Conservation (phyloP, 2,888 invertebrate species). For the Hesperia comma region DNA sequence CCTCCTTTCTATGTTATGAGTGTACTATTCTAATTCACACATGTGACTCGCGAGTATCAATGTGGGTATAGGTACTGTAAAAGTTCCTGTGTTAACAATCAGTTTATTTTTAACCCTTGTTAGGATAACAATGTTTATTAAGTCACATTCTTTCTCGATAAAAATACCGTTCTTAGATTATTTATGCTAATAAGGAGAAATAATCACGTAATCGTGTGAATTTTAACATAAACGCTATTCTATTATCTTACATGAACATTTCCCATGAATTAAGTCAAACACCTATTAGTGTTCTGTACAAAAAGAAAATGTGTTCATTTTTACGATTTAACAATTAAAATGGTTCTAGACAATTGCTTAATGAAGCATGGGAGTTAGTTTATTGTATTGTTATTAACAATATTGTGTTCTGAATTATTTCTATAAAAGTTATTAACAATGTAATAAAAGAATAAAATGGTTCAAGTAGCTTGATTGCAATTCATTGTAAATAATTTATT, state of each 20-base stretch:
- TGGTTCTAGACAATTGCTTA: constrained; percentile 7
- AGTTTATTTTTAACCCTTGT: not conserved
- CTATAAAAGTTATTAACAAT: not conserved
- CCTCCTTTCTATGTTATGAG: constrained; percentile 8
- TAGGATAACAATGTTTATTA: not conserved
- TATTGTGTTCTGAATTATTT: not conserved
- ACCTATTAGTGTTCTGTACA: constrained; percentile 9
- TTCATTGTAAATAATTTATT: no score
- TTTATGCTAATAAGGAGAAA: constrained; percentile 31
- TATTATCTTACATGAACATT: constrained; percentile 18
- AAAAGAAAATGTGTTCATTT: constrained; percentile 16
- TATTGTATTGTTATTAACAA: not conserved
- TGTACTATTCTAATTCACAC: constrained; percentile 11
- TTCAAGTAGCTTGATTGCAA: no score
- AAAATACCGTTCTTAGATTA: constrained; percentile 30
- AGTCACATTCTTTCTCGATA: constrained; percentile 17
- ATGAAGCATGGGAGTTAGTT: constrained; percentile 2
- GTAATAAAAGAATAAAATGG: no score
- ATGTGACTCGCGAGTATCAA: constrained; percentile 2
- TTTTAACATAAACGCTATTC: constrained; percentile 29
- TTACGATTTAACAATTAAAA: constrained; percentile 8
- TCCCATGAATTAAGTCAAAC: constrained; percentile 27
- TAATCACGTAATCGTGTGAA: constrained; percentile 35
- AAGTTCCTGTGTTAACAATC: not conserved
- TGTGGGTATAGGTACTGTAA: not conserved